Base-by-base conservation (phyloP, 2,797 vertebrate genomes). In the Centroberyx gerrardi region DNA sequence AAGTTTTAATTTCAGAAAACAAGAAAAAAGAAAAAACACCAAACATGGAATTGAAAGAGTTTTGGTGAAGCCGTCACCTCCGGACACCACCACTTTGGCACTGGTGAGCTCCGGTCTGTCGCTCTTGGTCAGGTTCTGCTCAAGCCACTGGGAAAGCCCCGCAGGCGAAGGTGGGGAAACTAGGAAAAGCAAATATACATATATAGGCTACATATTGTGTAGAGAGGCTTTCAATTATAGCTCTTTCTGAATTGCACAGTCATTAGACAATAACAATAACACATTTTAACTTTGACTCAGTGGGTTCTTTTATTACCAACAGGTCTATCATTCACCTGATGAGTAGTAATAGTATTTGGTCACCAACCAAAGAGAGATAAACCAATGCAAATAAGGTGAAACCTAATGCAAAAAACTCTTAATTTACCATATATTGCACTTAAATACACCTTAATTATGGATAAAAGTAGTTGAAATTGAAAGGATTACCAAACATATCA, bases 61-160 rank as follows among this genome's bases (percentile, higher is more conserved):
- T 51, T 51, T 18, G n/a, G 17, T n/a, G 18, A n/a, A n/a, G 48
- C 48, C n/a, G 7, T 51, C 5, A 97, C 97, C 97, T 74, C 96
- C 97, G 0, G 97, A 97, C 0, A 97, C 92, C 2, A 97, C 96
- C 48, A 96, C 94, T 77, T 95, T 97, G 2, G 96, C 96, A 70
- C 97, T 94, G 5, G 96, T 96, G 56, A 97, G 93, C 82, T 97
- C 97, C 0, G 97, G 97, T 0, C 96, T 95, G 66, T 97, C 96
- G 1, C 93, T 97, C 92, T 97, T 96, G 0, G 94, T 95, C 77
- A 97, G 7, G 79, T 92, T 95, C 88, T 96, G 95, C 52, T 95
- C 95, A 10, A 97, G 79, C 96, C 96, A 97, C 33, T 96, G 94
- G 0, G 96, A 96, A 2, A 93, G 18, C 6, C 95, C 96, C 2